phyloP scores from a whole-genome alignment of 37 sponge, comb jelly and placozoan genomes.

The Mnemiopsis leidyi region DNA sequence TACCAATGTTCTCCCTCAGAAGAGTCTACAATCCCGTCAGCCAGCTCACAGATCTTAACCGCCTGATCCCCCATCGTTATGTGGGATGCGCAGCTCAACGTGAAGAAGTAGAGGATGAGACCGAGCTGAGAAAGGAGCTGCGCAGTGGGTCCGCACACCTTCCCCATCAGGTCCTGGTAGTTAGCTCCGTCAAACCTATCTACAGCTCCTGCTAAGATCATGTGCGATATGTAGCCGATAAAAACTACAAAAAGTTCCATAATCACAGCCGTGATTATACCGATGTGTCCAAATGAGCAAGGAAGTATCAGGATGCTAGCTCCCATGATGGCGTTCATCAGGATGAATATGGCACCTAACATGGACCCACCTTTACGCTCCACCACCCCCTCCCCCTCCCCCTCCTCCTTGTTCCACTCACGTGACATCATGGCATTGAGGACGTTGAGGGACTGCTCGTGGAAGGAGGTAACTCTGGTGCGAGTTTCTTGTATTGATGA shows the following conservation, averaged over 20 bases:
- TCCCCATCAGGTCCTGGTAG: slow-evolving; percentile 24
- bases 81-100: not conserved
- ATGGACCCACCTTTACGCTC: not conserved
- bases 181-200: not conserved
- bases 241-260: not conserved
- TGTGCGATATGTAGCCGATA: not conserved
- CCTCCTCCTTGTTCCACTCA: not conserved
- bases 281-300: not conserved
- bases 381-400: not conserved
- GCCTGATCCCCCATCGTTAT: slow-evolving; percentile 24
- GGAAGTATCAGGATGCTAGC: not conserved
- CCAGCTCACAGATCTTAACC: not conserved
- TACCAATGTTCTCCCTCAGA: not conserved
- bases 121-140: not conserved
- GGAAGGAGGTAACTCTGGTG: slow-evolving; percentile 8
- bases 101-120: slow-evolving; percentile 9
- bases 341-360: not conserved
- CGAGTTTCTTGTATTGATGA: not conserved
- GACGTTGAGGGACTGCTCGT: not conserved
- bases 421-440: slow-evolving; percentile 29
- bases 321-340: slow-evolving; percentile 40
- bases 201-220: slow-evolving; percentile 9
- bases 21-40: not conserved
- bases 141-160: not conserved
- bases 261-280: not conserved